phyloP scores from a whole-genome alignment of 2,888 invertebrate species.

The Ectropis crepuscularia region DNA sequence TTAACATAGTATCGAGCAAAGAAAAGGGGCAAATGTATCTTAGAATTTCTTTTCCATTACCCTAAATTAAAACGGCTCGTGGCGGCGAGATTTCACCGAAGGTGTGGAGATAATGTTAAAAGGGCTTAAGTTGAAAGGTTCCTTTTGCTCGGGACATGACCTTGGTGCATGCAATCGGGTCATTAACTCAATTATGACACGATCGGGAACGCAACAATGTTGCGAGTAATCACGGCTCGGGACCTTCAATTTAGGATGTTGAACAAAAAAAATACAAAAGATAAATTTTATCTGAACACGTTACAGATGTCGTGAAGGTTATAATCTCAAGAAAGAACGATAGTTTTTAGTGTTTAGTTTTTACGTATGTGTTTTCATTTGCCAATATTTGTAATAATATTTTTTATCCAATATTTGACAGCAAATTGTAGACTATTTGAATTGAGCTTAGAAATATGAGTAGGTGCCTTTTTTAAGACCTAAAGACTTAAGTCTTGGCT shows the following conservation, averaged over 20 bases:
- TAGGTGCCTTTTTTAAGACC: too few species aligned
- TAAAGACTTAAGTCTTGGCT: too few species aligned
- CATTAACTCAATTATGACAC: slow-evolving; percentile 55
- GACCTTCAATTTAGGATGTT: slow-evolving; percentile 23
- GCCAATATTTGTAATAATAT: too few species aligned
- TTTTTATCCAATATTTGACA: not conserved
- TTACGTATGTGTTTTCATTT: too few species aligned
- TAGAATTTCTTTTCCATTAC: slow-evolving; percentile 25
- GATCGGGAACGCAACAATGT: slow-evolving; percentile 32
- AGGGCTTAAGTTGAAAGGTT: slow-evolving; percentile 42
- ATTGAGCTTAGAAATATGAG: too few species aligned
- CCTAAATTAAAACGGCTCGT: slow-evolving; percentile 22
- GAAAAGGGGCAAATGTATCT: slow-evolving; percentile 20
- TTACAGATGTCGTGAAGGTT: slow-evolving; percentile 12
- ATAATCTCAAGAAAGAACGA: not conserved
- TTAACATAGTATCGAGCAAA: slow-evolving; percentile 8
- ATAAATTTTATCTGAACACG: slow-evolving; percentile 10
- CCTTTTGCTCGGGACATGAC: slow-evolving; percentile 54
- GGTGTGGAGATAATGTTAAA: slow-evolving; percentile 48
- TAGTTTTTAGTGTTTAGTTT: too few species aligned
- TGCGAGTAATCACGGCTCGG: slow-evolving; percentile 20
- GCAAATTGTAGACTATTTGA: too few species aligned
- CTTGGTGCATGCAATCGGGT: slow-evolving; percentile 65
- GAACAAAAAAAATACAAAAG: slow-evolving; percentile 4
- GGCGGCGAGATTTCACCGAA: slow-evolving; percentile 49